Evolutionary conservation across 2,113 vertebrate genomes (phyloP), one percentile per base, ranked within the genome.

Genomic region (Microcebus tavaratra): DNA sequence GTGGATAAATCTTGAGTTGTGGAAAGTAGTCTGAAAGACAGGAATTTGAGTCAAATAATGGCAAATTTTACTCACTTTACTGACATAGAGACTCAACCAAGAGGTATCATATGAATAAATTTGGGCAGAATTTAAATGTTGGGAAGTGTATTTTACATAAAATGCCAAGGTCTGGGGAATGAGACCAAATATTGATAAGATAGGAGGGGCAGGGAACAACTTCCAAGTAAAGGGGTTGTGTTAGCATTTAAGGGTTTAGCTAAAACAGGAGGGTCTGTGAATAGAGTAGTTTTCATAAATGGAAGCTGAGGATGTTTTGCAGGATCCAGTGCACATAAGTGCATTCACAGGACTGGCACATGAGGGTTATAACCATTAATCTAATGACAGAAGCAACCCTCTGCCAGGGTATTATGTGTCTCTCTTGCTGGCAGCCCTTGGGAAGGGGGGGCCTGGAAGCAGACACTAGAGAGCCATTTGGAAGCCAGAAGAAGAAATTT

Each of bases 201-300:
- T 11, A 31, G 78, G 89, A 92, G 34, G 83, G 76, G 15, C 34
- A 75, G 85, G 15, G 3, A 57, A 31, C n/a, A 55, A 53, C 17
- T 80, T 83, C 17, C 20, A 39, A 65, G 29, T 12, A 63, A 50
- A 70, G n/a, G n/a, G 6, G 1, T 70, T 83, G 20, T 79, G 65
- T 91, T 67, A 67, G 48, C 39, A 45, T 87, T 21, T 29, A 72
- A 86, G 31, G 18, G 1, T 65, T 94, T 63, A 36, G 8, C 20
- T 73, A 70, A 72, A 88, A 31, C 29, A 76, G 45, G 45, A 96
- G 11, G 18, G 67, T 76, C 20, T 73, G 12, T 81, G 82, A 88
- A 84, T 55, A 76, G n/a, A 68, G 55, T 50, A 18, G 23, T 90
- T 92, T 95, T 59, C 25, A 91, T 79, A 90, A 90, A 67, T 57